phyloP scores from a whole-genome alignment of 2,797 vertebrate genomes.

The Carcharodon carcharias region DNA sequence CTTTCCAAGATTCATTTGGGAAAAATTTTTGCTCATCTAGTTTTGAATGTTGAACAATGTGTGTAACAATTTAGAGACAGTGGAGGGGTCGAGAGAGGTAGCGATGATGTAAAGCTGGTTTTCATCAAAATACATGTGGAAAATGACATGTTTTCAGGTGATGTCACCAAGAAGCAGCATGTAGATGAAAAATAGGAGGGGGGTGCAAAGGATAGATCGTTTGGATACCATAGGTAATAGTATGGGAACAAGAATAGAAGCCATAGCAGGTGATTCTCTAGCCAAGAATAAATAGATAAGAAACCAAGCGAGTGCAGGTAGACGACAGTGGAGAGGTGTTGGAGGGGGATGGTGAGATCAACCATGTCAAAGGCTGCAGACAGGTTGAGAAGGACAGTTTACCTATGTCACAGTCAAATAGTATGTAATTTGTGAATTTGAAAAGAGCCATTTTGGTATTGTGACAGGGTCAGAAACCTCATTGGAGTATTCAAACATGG shows the following conservation, averaged over 20 bases:
- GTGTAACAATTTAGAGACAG: not conserved
- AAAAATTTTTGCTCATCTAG: not conserved
- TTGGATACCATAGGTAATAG: not conserved
- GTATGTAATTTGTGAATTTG: not conserved
- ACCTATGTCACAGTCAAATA: not conserved
- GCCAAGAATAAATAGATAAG: not conserved
- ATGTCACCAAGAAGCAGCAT: not conserved
- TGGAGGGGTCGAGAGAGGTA: not conserved
- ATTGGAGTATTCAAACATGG: not conserved
- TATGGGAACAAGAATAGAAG: not conserved
- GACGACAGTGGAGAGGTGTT: no score
- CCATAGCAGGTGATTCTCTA: not conserved
- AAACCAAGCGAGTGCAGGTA: no score
- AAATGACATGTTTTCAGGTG: not conserved
- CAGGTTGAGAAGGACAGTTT: not conserved
- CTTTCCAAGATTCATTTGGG: not conserved
- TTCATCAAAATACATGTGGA: not conserved
- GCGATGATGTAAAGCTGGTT: not conserved
- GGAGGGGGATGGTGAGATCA: not conserved
- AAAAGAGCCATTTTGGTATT: not conserved
- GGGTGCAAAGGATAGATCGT: not conserved
- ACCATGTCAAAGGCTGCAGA: not conserved
- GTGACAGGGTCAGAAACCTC: not conserved
- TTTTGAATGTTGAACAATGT: not conserved
- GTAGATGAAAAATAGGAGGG: not conserved